Conservation (phyloP, 2,888 invertebrate species). For the Orchestes rusci region DNA sequence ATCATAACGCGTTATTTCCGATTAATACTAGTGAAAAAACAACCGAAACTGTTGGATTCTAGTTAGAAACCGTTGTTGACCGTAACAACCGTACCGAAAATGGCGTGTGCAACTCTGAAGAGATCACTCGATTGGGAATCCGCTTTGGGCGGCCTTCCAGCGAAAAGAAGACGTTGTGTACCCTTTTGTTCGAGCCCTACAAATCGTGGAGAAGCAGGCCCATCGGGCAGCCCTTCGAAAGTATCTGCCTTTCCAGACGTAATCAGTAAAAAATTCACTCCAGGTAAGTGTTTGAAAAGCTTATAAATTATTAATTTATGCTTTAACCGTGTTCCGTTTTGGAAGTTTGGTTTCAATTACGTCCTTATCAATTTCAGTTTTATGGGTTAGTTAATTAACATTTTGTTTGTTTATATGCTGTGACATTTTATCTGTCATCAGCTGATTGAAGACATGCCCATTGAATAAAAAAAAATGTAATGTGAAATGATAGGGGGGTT, state of each 20-base stretch:
- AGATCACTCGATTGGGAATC: slow-evolving; percentile 94
- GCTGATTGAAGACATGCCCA: slow-evolving; percentile 30
- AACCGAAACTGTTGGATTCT: no score
- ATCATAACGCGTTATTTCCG: no score
- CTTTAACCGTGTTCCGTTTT: background rate
- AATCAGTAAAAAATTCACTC: slow-evolving; percentile 75
- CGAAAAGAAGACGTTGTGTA: slow-evolving; percentile 78
- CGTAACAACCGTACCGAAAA: slow-evolving; percentile 45
- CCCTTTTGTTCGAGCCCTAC: slow-evolving; percentile 69
- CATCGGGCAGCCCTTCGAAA: slow-evolving; percentile 41
- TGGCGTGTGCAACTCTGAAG: slow-evolving; percentile 98
- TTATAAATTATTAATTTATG: no score
- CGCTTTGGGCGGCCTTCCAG: slow-evolving; percentile 73
- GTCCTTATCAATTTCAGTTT: no score
- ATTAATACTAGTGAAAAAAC: background rate
- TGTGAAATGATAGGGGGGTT: no score
- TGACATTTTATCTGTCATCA: slow-evolving; percentile 37
- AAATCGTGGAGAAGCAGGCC: slow-evolving; percentile 32
- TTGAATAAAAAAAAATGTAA: no score
- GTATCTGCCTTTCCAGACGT: slow-evolving; percentile 76
- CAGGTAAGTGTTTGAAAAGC: slow-evolving; percentile 58
- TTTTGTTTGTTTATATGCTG: slow-evolving; percentile 24
- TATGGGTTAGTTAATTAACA: no score
- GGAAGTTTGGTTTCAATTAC: no score
- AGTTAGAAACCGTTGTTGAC: background rate